Conservation (phyloP, 2,797 vertebrate genomes). For the Neoniphon sammara region DNA sequence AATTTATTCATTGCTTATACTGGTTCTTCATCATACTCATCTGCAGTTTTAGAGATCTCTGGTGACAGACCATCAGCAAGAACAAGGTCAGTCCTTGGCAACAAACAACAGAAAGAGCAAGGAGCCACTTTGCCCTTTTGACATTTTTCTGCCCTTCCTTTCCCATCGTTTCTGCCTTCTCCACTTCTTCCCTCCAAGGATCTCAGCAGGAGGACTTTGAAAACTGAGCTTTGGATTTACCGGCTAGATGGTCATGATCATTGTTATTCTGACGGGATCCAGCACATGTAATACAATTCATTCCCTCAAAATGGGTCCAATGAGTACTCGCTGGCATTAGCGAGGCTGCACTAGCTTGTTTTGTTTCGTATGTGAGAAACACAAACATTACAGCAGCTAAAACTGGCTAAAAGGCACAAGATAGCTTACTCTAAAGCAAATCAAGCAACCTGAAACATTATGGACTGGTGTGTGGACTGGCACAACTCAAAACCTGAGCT, state of each 20-base stretch:
- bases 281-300: constrained; percentile 69
- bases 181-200: constrained; percentile 35
- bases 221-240: constrained; percentile 63
- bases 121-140: constrained; percentile 11
- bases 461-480: not conserved
- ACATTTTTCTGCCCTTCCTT: constrained; percentile 37
- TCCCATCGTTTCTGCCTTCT: constrained; percentile 51
- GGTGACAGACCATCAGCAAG: no score
- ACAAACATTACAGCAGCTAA: constrained; percentile 24
- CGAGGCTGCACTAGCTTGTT: constrained; percentile 27
- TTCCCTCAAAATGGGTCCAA: constrained; percentile 41
- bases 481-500: not conserved
- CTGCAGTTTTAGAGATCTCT: not conserved
- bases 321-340: constrained; percentile 52
- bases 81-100: constrained; percentile 8
- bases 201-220: constrained; percentile 45
- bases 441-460: not conserved
- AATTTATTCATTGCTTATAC: not conserved
- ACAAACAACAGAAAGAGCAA: not conserved
- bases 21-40: constrained; percentile 1
- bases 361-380: constrained; percentile 21
- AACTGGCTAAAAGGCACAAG: not conserved
- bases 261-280: constrained; percentile 46
- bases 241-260: constrained; percentile 37
- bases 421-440: not conserved